These are phyloP conservation scores for Carcina quercana DNA, from an alignment of 2,888 invertebrate genomes.

Conservation along the genomic window DNA sequence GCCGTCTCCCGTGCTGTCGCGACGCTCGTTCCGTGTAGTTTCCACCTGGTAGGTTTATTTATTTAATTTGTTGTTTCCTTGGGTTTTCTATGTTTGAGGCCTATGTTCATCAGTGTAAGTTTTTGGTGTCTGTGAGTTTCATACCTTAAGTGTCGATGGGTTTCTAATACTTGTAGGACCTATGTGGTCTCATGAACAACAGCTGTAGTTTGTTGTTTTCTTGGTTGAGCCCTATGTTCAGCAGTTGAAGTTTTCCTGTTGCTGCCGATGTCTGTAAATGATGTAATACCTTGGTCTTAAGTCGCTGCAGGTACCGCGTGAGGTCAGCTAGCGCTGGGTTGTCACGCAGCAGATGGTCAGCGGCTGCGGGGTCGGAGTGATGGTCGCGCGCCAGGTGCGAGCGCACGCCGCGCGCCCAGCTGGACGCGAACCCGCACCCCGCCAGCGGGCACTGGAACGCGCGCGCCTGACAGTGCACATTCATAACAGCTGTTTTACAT, in stretches of 20 bases:
- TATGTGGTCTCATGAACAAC: no score
- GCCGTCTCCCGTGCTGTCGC: conserved; percentile 17
- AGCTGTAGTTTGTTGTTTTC: no score
- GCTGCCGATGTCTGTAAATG: no score
- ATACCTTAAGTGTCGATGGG: no score
- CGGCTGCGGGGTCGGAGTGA: conserved; percentile 77
- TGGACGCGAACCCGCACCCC: conserved; percentile 83
- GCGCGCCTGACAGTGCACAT: conserved; percentile 76
- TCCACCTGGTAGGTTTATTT: conserved; percentile 68
- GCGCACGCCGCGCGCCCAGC: conserved; percentile 84
- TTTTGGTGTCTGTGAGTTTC: no score
- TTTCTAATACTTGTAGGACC: no score
- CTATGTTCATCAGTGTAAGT: no score
- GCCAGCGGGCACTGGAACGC: conserved; percentile 79
- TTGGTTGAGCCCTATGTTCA: no score
- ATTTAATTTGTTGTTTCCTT: no score
- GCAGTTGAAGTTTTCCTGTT: no score
- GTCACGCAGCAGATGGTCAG: conserved; percentile 78
- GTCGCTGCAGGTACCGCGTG: conserved; percentile 79
- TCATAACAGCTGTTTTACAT: no score
- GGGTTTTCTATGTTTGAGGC: no score
- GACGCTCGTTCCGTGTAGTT: conserved; percentile 41
- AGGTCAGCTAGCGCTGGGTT: conserved; percentile 84
- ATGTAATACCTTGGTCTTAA: conserved; percentile 80
- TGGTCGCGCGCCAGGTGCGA: conserved; percentile 83